Percentiles rank a stretch among this genome's conserved stretches.
phyloP scores from a whole-genome alignment of 2,888 invertebrate species.

The Pharmacophagus antenor region DNA sequence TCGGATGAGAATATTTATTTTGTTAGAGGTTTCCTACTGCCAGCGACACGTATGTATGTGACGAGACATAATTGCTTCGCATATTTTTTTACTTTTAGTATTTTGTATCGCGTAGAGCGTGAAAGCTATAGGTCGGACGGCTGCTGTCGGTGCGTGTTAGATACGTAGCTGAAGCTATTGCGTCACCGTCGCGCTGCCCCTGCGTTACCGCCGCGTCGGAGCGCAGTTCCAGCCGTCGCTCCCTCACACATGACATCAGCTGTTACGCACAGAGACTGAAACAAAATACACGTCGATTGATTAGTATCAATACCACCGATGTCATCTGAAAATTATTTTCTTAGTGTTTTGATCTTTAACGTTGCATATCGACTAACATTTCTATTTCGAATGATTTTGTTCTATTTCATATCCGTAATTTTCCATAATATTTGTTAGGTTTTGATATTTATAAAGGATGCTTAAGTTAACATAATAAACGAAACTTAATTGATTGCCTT shows the following conservation, averaged over 20 bases:
- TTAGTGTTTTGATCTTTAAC: constrained; percentile 71
- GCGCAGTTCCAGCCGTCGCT: constrained; percentile 46
- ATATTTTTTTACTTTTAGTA: constrained; percentile 63
- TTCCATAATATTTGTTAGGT: constrained; percentile 68
- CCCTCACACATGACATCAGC: constrained; percentile 52
- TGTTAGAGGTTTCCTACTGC: constrained; percentile 76
- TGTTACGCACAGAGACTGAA: constrained; percentile 59
- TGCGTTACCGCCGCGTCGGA: constrained; percentile 44
- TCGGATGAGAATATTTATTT: constrained; percentile 79
- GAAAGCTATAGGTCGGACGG: constrained; percentile 42
- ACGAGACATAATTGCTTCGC: constrained; percentile 68
- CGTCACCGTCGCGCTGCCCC: constrained; percentile 48
- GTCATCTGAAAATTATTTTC: constrained; percentile 66
- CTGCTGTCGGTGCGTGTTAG: constrained; percentile 51
- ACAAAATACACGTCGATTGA: constrained; percentile 38
- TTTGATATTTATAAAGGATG: constrained; percentile 55
- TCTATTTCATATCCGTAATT: constrained; percentile 72
- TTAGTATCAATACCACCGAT: constrained; percentile 73
- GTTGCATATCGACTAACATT: constrained; percentile 80
- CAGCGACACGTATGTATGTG: constrained; percentile 64
- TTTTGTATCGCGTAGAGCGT: constrained; percentile 52
- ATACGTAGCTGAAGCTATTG: too few species aligned
- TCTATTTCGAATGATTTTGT: constrained; percentile 76
- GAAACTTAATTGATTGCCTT: constrained; percentile 61
- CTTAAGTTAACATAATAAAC: constrained; percentile 70